A percentile compares a stretch with the other conserved stretches of the same genome.
Evolutionary conservation across 2,888 invertebrate genomes (phyloP).

Genomic region (Protonemura montana): DNA sequence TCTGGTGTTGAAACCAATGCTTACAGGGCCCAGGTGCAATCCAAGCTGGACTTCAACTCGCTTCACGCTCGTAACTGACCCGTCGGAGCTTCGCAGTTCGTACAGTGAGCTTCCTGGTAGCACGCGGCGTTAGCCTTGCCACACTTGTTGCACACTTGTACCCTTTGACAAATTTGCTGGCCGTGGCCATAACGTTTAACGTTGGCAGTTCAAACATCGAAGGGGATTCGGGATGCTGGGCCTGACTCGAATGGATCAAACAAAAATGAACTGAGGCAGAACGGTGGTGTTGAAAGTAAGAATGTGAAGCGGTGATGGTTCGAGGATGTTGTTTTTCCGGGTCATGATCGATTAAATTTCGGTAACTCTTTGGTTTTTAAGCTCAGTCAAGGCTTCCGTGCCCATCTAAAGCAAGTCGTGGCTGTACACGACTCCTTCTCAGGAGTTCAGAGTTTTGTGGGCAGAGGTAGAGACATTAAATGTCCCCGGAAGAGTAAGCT

Average conservation of each 20-base stretch:
- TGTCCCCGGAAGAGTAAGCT: too few species aligned
- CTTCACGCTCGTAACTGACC: too few species aligned
- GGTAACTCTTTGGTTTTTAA: neutral
- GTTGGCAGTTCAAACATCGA: constrained; percentile 14
- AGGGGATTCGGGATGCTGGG: neutral
- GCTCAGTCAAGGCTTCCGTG: neutral
- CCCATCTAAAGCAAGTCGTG: neutral
- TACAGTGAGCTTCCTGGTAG: neutral
- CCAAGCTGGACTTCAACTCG: too few species aligned
- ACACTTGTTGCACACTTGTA: neutral
- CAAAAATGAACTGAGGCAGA: neutral
- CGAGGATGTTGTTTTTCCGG: neutral
- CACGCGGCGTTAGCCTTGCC: neutral
- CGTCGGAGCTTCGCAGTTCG: neutral
- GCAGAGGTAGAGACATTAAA: neutral
- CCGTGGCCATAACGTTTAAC: neutral
- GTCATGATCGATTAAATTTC: neutral
- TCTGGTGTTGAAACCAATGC: too few species aligned
- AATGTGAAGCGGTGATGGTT: neutral
- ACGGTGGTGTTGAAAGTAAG: neutral
- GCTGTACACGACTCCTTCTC: neutral
- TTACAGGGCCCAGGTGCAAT: too few species aligned
- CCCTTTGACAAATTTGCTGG: neutral
- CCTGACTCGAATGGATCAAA: neutral
- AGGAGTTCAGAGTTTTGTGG: neutral